Base-by-base conservation (phyloP, 2,797 vertebrate species). In the Hydrophis major region DNA sequence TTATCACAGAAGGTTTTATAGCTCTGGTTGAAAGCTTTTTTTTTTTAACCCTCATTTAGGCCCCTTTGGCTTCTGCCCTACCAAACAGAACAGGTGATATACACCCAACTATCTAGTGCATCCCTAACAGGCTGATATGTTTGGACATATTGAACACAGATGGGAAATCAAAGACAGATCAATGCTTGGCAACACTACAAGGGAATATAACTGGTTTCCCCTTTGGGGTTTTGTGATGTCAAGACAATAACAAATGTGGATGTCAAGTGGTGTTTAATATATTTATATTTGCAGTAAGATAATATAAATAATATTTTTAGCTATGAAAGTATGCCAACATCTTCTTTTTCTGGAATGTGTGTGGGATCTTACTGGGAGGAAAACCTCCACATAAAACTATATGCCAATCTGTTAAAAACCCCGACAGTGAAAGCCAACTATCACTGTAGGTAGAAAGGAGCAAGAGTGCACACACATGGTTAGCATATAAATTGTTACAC, bases 131-230 rank as follows among this genome's bases (percentile, higher is more conserved):
- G 57, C 59, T 93, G 69, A 92, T 56, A 94, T 47, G 2, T 94
- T 96, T 90, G 92, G 69, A 32, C 93, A 93, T 63, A 94, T 90
- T 87, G 92, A 91, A 47, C 94, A 93, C 93, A 32, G 32, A 55
- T 92, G 86, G 42, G 59, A 95, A 97, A 95, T 96, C 94, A 96
- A 96, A 97, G 92, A 87, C 94, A 95, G 95, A 95, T 86, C 93
- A 94, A 94, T 90, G 60, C 50, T 95, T 93, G 95, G 94, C 95
- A 97, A 27, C 66, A 94, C 91, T 96, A 93, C 95, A 96, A 96
- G 91, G 95, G 92, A 95, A 93, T 91, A 91, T 90, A 91, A 95
- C 25, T 55, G 95, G 94, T 91, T 69, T 91, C 95, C 95, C 95
- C 94, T 96, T 96, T 90, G 86, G 78, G 90, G 87, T 92, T 95